Base-by-base conservation (phyloP, 2,113 vertebrate genomes). In the Mola mola region DNA sequence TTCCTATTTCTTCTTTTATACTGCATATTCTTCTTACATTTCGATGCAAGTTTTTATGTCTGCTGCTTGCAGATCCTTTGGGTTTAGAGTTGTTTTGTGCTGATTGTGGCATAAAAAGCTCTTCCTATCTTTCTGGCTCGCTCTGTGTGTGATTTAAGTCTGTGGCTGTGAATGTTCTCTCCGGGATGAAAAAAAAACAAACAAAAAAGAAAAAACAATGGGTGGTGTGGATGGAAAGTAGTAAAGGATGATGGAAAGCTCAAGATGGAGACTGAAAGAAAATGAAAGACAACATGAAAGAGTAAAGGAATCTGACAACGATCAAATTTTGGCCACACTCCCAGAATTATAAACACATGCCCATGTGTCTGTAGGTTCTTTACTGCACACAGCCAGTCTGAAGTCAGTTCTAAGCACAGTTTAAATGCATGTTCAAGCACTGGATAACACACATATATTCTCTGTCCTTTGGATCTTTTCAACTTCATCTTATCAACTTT, bases 261-360 rank as follows among this genome's bases (percentile, higher is more conserved):
- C 36, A 52, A 72, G 49, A 36, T 5, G 24, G 28, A 59, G 16
- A 20, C 22, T 37, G 29, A 65, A 15, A 43, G 11, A 42, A 12
- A 41, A 31, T 7, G 17, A 31, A 22, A 57, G 13, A 38, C 8
- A 60, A 15, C 46, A 47, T 33, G 49, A 50, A 25, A 61, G 52
- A 52, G 38, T n/a, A 40, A 15, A 41, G 48, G 77, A 62, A 73
- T 83, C 24, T 79, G 82, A 75, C 48, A 79, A 41, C 53, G 66
- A 75, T 72, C 59, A 72, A 79, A 71, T 5, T 38, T 21, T 75
- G 72, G 73, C 59, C 2, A 4, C 33, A 52, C 47, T 82, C 63
- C 63, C 70, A 34, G 47, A 57, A 84, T 82, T 88, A 85, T 56
- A 34, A 79, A 74, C 73, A 66, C 56, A 64, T 75, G 62, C 33